Conservation (phyloP, 1,140 invertebrate species). For the Diuraphis noxia region DNA sequence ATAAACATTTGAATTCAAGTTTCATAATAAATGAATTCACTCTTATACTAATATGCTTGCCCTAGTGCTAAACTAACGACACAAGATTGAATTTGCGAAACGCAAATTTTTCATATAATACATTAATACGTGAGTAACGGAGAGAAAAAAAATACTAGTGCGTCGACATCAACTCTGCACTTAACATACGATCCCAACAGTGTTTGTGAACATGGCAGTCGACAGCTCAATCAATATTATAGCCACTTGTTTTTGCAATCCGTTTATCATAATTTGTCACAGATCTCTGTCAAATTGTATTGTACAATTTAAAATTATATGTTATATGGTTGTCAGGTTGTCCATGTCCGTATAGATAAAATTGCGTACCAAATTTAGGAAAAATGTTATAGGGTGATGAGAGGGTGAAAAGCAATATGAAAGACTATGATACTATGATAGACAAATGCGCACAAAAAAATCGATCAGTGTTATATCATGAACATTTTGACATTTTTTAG, state of each 20-base stretch:
- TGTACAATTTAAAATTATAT: no score
- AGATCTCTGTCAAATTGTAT: no score
- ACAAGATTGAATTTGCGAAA: neutral
- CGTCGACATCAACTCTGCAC: neutral
- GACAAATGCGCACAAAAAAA: no score
- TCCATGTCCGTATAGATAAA: neutral
- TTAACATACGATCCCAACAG: neutral
- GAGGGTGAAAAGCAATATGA: neutral
- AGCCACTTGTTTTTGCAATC: no score
- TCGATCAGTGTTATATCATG: no score
- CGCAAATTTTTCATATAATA: neutral
- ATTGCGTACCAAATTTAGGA: no score
- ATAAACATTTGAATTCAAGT: no score
- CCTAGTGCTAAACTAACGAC: neutral
- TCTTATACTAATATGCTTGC: neutral
- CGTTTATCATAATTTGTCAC: no score
- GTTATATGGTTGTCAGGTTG: neutral
- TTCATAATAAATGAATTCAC: neutral
- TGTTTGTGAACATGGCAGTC: neutral
- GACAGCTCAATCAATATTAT: no score
- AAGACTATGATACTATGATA: no score
- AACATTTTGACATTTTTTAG: neutral
- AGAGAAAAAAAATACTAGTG: neutral
- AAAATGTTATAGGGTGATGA: no score
- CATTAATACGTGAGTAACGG: neutral